Evolutionary conservation across 2,797 vertebrate species (phyloP), one percentile per base, ranked within the genome.

Genomic region (Phyllotis vaccarum): DNA sequence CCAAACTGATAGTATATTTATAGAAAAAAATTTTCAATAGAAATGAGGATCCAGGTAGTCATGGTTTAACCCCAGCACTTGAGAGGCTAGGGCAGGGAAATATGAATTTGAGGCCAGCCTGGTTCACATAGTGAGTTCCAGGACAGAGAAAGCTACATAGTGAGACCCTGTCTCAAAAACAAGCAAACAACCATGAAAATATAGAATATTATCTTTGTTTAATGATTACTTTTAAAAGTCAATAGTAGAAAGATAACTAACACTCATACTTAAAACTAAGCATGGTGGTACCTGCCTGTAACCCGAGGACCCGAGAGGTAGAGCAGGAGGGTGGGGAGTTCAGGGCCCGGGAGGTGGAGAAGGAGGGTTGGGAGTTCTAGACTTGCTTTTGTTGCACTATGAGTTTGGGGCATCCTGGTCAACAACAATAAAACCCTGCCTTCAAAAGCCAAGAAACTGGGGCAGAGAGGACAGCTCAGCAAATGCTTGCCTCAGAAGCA

Each of bases 211-310:
- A 93, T 78, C 68, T 94, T 68, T 87, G 43, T 40, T 66, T 60
- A 58, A 49, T 11, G 60, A 70, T 88, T 70, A 95, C 80, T 43
- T 89, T 81, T 89, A 90, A 95, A 82, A 97, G 66, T 82, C 43
- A 95, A 24, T 75, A 95, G 81, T 37, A 64, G 94, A 81, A 82
- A 64, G 12, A 7, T 81, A 95, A 85, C 70, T 92, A 85, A 86
- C 88, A 72, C 11, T 12, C 24, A 68, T 27, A 22, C 34, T 86
- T 17, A 49, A 40, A 58, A 56, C 16, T 75, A 12, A 22, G 54
- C 68, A 9, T 60, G 40, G 86, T 11, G 4, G 37, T 17, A 6
- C 6, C 10, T 7, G 11, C 11, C n/a, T 37, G 2, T 19, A 29
- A 86, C 56, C 24, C 49, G n/a, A 49, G 46, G 46, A 9, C 46